These are phyloP conservation scores for Meda fulgida DNA, from an alignment of 2,797 vertebrate species.

Conservation along the genomic window DNA sequence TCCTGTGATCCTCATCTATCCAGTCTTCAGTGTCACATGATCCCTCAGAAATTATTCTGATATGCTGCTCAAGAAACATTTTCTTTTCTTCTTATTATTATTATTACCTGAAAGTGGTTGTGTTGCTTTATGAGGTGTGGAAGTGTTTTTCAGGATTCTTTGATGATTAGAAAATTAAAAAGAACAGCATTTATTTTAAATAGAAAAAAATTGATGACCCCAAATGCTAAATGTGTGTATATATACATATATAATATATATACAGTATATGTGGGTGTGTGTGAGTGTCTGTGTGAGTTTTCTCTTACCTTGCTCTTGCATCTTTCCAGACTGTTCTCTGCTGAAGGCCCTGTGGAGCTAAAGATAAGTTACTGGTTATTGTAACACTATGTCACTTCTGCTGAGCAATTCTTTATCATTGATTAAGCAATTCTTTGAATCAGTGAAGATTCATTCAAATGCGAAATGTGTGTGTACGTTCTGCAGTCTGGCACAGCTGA, in stretches of 20 bases:
- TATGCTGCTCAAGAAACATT: no score
- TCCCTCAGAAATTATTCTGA: no score
- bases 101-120: no score
- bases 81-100: no score
- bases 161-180: background rate
- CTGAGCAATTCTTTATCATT: conserved; percentile 5
- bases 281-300: conserved; percentile 17
- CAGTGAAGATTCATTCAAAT: conserved; percentile 17
- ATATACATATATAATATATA: no score
- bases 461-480: background rate
- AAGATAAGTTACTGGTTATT: conserved; percentile 66
- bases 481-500: conserved; percentile 12
- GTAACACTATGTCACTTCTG: background rate
- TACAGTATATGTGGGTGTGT: background rate
- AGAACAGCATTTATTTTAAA: background rate
- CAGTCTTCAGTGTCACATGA: no score
- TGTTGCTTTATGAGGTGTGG: no score
- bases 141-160: background rate
- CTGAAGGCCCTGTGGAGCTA: conserved; percentile 83
- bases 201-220: background rate
- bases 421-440: conserved; percentile 6
- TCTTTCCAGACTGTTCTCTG: conserved; percentile 86
- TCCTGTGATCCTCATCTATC: background rate
- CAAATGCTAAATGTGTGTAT: background rate
- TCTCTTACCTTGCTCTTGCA: conserved; percentile 83